Percentiles rank a stretch among this genome's conserved stretches.
Evolutionary conservation across 2,797 vertebrate genomes (phyloP).

Genomic region (Potorous gilbertii): DNA sequence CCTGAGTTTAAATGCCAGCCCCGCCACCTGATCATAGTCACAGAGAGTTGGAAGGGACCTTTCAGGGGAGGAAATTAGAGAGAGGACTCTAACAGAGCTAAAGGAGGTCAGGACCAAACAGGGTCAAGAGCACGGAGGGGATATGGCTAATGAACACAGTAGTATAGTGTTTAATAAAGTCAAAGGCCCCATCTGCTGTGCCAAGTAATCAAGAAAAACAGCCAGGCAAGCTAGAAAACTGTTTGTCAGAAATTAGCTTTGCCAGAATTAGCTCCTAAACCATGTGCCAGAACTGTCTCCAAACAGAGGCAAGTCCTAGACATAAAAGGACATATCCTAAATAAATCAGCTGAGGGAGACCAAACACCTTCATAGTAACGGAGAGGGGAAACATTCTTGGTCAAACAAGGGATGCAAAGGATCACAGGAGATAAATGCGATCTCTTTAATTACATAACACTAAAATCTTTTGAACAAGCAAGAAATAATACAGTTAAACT

Average conservation of each 20-base stretch:
- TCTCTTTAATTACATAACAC: not conserved
- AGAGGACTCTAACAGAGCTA: not conserved
- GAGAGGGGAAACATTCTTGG: not conserved
- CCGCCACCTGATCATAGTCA: too few relatives aligned
- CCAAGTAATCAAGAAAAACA: not conserved
- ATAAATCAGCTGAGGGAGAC: not conserved
- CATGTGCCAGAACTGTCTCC: not conserved
- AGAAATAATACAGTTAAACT: not conserved
- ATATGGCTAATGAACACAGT: not conserved
- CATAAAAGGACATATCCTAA: not conserved
- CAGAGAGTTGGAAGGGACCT: not conserved
- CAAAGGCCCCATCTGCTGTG: not conserved
- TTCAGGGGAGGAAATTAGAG: not conserved
- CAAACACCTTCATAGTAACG: not conserved
- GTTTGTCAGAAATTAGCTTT: not conserved
- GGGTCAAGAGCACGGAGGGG: not conserved
- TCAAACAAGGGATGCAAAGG: not conserved
- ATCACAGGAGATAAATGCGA: not conserved
- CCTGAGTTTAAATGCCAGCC: too few relatives aligned
- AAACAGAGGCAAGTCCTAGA: not conserved
- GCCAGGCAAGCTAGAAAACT: not conserved
- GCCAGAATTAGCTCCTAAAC: not conserved
- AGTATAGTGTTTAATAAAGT: not conserved
- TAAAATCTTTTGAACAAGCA: not conserved
- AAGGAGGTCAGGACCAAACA: not conserved